phyloP scores from a whole-genome alignment of 2,113 vertebrate species.

The Gopherus flavomarginatus region DNA sequence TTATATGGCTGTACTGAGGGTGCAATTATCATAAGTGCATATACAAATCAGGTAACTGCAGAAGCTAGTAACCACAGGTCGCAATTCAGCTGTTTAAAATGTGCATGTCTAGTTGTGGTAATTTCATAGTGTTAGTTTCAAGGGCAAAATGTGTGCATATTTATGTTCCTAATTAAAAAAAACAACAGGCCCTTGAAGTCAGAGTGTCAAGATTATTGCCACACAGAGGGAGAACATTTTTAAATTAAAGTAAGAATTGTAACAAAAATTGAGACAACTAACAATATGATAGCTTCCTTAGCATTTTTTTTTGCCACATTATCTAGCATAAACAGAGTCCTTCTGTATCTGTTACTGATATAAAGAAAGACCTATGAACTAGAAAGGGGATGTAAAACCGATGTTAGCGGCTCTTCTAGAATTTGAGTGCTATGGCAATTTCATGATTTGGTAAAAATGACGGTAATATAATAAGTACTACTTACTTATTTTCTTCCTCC shows the following conservation, averaged over 20 bases:
- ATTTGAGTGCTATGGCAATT: not conserved
- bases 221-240: not conserved
- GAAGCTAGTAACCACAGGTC: not conserved
- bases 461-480: constrained; percentile 3
- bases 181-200: not conserved
- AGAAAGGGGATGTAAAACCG: not conserved
- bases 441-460: constrained; percentile 47
- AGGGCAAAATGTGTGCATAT: not conserved
- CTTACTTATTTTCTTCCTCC: constrained; percentile 31
- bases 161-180: not conserved
- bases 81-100: not conserved
- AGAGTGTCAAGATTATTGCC: not conserved
- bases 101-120: not conserved
- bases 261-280: not conserved
- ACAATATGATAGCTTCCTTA: not conserved
- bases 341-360: not conserved
- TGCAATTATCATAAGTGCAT: not conserved
- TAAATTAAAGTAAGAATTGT: not conserved
- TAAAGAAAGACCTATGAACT: not conserved
- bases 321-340: not conserved
- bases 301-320: not conserved
- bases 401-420: not conserved
- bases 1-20: not conserved
- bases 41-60: not conserved
- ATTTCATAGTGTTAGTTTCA: not conserved